Conservation (phyloP, 2,888 invertebrate genomes). For the Lingula anatina region DNA sequence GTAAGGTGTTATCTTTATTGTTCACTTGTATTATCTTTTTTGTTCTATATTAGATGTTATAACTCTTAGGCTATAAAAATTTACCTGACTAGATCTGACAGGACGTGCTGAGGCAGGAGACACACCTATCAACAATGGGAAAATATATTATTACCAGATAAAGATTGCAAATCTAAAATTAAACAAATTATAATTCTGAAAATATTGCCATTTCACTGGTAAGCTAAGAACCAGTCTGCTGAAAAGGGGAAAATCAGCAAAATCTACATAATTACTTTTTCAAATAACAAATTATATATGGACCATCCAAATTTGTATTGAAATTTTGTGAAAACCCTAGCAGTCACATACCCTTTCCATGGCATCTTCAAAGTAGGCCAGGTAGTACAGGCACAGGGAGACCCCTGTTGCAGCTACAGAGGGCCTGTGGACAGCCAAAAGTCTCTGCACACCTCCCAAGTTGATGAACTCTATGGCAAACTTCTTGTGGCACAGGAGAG, state of each 20-base stretch:
- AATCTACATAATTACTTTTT: too few relatives aligned
- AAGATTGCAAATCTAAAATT: too few relatives aligned
- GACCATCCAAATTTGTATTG: too few relatives aligned
- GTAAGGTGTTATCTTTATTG: too few relatives aligned
- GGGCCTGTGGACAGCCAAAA: slow-evolving; percentile 85
- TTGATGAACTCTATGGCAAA: slow-evolving; percentile 94
- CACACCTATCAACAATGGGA: slow-evolving; percentile 57
- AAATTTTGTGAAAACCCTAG: neutral
- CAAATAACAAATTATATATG: too few relatives aligned
- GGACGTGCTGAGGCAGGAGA: slow-evolving; percentile 70
- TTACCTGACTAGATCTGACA: slow-evolving; percentile 72
- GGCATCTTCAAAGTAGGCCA: slow-evolving; percentile 95
- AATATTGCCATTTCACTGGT: too few relatives aligned
- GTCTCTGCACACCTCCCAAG: slow-evolving; percentile 75
- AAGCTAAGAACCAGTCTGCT: too few relatives aligned
- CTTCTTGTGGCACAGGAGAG: slow-evolving; percentile 94
- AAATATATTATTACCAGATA: too few relatives aligned
- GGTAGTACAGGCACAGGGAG: slow-evolving; percentile 90
- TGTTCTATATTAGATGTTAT: too few relatives aligned
- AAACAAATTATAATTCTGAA: too few relatives aligned
- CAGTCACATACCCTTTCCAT: slow-evolving; percentile 83
- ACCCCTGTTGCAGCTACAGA: slow-evolving; percentile 95
- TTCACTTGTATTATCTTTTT: too few relatives aligned
- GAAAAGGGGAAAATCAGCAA: too few relatives aligned
- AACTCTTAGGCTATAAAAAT: slow-evolving; percentile 15